phyloP scores from a whole-genome alignment of 2,113 vertebrate genomes.

The Cynocephalus volans region DNA sequence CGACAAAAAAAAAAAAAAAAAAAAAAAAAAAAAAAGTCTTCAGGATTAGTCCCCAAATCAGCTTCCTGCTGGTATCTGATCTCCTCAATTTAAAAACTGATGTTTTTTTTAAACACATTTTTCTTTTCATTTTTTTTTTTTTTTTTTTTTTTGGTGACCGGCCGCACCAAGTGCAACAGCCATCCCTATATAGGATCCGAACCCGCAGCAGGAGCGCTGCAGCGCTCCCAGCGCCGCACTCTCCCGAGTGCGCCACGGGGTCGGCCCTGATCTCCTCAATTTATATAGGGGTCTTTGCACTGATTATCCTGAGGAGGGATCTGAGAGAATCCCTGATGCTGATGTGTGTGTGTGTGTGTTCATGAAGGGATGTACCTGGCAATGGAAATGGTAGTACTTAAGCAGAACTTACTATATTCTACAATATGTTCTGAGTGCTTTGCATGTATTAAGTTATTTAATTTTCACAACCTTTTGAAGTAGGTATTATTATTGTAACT shows the following conservation, averaged over 20 bases:
- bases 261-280: neutral
- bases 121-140: too few species aligned
- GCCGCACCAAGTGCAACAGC: too few species aligned
- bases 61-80: slow-evolving; percentile 57
- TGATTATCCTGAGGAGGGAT: slow-evolving; percentile 23
- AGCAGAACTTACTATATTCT: neutral
- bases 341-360: neutral
- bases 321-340: slow-evolving; percentile 43
- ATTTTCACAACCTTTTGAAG: neutral
- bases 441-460: slow-evolving; percentile 30
- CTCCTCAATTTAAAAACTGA: slow-evolving; percentile 45
- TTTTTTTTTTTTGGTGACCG: too few species aligned
- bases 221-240: too few species aligned
- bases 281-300: neutral
- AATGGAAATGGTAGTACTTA: neutral
- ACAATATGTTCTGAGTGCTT: slow-evolving; percentile 30
- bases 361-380: neutral
- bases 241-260: too few species aligned
- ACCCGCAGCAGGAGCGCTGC: too few species aligned
- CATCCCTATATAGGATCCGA: too few species aligned
- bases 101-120: too few species aligned
- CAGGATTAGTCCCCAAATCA: slow-evolving; percentile 29
- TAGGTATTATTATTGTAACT: neutral
- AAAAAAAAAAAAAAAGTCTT: neutral
- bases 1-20: too few species aligned